A percentile compares a stretch with the other conserved stretches of the same genome.
Conservation (phyloP, 1,140 invertebrate genomes). For the Tetramorium alpestre region DNA sequence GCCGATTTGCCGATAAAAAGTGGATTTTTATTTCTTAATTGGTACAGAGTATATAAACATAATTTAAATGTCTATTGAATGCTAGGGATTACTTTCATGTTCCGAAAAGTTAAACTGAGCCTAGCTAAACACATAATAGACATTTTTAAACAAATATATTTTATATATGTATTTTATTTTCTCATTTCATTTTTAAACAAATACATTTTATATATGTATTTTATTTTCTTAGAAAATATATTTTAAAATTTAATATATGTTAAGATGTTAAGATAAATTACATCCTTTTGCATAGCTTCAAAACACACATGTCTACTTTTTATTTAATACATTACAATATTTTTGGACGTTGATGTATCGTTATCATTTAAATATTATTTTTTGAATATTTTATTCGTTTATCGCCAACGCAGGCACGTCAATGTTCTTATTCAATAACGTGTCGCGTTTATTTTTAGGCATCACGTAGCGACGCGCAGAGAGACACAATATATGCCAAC, state of each 20-base stretch:
- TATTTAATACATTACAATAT: background rate
- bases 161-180: too few species aligned
- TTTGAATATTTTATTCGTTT: background rate
- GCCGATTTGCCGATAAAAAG: background rate
- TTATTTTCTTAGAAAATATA: background rate
- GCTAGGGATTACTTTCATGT: background rate
- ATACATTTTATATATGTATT: too few species aligned
- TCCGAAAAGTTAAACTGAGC: background rate
- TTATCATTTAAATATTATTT: background rate
- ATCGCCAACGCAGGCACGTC: background rate
- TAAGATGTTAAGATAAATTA: background rate
- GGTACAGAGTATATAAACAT: too few species aligned
- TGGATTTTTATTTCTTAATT: background rate
- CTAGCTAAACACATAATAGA: background rate
- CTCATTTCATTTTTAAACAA: background rate
- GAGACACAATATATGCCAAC: background rate
- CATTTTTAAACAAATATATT: background rate
- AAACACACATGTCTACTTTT: background rate
- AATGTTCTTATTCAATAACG: conserved; percentile 9
- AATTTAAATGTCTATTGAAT: background rate
- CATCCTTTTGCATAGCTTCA: background rate
- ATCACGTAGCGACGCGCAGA: background rate
- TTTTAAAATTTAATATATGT: background rate
- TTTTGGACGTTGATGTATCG: background rate
- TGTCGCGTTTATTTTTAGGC: conserved; percentile 40